Evolutionary conservation across 2,888 invertebrate species (phyloP).

Genomic region (Eurois occulta): DNA sequence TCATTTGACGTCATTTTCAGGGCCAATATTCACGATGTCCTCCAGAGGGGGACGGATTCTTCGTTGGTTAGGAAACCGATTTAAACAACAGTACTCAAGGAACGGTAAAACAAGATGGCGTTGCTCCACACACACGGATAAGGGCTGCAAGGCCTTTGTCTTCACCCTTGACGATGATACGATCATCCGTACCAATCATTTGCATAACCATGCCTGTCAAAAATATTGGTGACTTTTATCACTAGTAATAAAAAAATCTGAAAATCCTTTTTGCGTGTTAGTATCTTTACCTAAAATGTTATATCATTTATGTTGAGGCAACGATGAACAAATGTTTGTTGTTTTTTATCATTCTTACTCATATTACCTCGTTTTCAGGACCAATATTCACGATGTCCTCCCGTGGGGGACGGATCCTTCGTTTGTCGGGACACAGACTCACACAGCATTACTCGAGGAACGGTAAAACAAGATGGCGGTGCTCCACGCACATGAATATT

Average conservation of each 20-base stretch:
- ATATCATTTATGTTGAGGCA: not conserved
- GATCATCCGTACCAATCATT: slow-evolving; percentile 63
- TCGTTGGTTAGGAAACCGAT: slow-evolving; percentile 66
- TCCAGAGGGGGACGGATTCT: slow-evolving; percentile 29
- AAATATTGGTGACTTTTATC: not conserved
- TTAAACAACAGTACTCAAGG: slow-evolving; percentile 68
- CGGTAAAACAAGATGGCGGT: no score
- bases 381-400: no score
- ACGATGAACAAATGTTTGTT: not conserved
- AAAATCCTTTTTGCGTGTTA: not conserved
- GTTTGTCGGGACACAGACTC: no score
- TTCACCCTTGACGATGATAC: slow-evolving; percentile 66
- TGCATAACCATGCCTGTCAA: slow-evolving; percentile 13
- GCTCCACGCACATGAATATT: no score
- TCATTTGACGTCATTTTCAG: slow-evolving; percentile 25
- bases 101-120: slow-evolving; percentile 69
- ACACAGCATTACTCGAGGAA: no score
- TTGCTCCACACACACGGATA: slow-evolving; percentile 69
- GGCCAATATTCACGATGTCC: slow-evolving; percentile 16
- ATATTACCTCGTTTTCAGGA: no score
- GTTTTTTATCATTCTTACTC: not conserved
- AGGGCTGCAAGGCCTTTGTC: slow-evolving; percentile 69
- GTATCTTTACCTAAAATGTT: not conserved
- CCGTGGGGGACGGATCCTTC: no score
- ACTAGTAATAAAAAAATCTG: not conserved